These are phyloP conservation scores for Oreochromis aureus DNA, from an alignment of 2,113 vertebrate species.

Conservation along the genomic window DNA sequence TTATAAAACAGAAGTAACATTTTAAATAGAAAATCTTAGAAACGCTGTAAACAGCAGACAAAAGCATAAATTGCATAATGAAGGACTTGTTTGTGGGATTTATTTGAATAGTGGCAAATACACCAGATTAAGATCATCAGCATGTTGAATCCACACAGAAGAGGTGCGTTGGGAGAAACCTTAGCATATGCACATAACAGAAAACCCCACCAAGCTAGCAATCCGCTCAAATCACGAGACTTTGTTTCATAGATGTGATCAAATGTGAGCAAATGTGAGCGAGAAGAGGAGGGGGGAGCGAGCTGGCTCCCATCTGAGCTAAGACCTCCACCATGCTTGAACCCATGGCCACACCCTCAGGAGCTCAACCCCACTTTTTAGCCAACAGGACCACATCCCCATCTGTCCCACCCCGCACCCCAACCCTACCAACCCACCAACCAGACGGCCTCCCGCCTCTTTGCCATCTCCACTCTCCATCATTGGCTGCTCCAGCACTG, in stretches of 20 bases:
- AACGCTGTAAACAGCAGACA: not conserved
- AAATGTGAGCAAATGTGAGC: constrained; percentile 27
- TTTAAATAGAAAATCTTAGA: not conserved
- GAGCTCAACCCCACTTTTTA: constrained; percentile 62
- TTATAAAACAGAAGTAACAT: not conserved
- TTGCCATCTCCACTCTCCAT: constrained; percentile 1
- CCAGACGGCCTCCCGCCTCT: constrained; percentile 43
- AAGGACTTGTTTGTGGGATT: not conserved
- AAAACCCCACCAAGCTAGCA: not conserved
- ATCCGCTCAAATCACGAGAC: constrained; percentile 1
- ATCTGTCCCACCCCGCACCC: constrained; percentile 12
- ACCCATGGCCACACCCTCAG: constrained; percentile 46
- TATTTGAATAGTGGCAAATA: not conserved
- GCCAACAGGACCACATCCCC: constrained; percentile 40
- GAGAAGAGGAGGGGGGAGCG: not conserved
- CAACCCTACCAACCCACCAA: constrained; percentile 40
- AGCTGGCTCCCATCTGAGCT: constrained; percentile 16
- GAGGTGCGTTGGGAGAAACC: not conserved
- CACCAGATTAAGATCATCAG: not conserved
- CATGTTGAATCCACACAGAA: not conserved
- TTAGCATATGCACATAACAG: not conserved
- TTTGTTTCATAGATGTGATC: constrained; percentile 36
- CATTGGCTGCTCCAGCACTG: constrained; percentile 54
- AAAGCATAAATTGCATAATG: not conserved
- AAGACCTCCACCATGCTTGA: constrained; percentile 53